Base-by-base conservation (phyloP, 2,888 invertebrate genomes). In the Stomorhina lunata region DNA sequence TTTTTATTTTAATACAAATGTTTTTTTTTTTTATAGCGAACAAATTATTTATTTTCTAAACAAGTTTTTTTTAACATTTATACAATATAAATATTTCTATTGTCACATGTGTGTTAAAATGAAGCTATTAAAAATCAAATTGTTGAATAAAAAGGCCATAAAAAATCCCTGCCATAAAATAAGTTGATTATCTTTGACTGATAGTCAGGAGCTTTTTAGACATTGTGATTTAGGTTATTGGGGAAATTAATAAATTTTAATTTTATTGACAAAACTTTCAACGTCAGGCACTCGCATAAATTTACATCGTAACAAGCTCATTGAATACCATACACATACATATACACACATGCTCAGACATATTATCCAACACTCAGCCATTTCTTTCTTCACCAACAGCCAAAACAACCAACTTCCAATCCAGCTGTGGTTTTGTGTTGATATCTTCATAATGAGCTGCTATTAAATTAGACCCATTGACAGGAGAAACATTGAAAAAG, bases 161-260 rank as follows among this genome's bases (percentile, higher is more conserved):
- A 53, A 73, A 66, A 50, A 63, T 29, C 37, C n/a, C n/a, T 25
- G 4, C 15, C 15, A 48, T 27, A 20, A 66, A 68, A 68, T 22
- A 4, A 25, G 48, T 57, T 40, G 29, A 63, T 69, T 69, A 34
- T 32, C 45, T 27, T 25, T 69, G 22, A 57, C 20, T 50, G 32
- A 71, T 59, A 71, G 57, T 40, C 50, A 50, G 2, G 43, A 12
- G 57, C 27, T 12, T 48, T 57, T 55, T 15, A 10, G 43, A 29
- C 76, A 72, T 53, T 25, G 34, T 81, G 72, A 84, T 83, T 82
- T 82, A 84, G 75, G 82, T 37, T 78, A 73, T 75, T 84, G 73
- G 75, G 48, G 48, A 84, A 84, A 83, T 85, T 83, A 84, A 85
- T 85, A 85, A 84, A 85, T 84, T 84, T 84, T 69, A 81, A 80